phyloP scores from a whole-genome alignment of 2,113 vertebrate genomes.

The Panurus biarmicus region DNA sequence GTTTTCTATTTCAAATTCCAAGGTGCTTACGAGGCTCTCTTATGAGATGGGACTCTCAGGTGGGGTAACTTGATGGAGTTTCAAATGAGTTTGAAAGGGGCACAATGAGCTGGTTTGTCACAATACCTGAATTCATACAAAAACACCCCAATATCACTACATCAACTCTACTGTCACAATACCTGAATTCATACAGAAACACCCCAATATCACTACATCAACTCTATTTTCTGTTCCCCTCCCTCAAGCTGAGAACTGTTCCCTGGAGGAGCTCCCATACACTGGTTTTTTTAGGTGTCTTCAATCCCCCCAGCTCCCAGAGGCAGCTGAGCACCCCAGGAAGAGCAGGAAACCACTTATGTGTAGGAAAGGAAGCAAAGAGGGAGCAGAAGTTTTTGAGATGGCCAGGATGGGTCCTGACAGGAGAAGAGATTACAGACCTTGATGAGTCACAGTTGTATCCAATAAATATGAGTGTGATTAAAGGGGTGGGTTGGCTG shows the following conservation, averaged over 20 bases:
- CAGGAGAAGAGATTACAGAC: no score
- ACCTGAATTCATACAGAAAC: not conserved
- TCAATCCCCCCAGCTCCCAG: rapidly evolving
- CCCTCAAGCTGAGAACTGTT: not conserved
- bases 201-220: not conserved
- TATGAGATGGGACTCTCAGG: rapidly evolving
- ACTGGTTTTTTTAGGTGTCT: not conserved
- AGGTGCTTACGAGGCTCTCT: not conserved
- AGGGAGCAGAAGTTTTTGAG: not conserved
- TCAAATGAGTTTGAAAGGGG: not conserved
- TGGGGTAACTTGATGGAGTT: not conserved
- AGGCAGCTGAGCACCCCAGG: not conserved
- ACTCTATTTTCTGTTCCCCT: not conserved
- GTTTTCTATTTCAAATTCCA: not conserved
- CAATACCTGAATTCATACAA: not conserved
- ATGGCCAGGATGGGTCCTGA: not conserved
- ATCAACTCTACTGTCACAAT: not conserved
- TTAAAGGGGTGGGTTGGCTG: no score
- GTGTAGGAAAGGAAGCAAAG: not conserved
- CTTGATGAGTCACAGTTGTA: no score
- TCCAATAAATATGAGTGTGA: no score
- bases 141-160: not conserved
- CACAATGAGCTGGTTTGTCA: not conserved
- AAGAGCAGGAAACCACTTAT: not conserved
- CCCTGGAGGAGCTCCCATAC: not conserved